Conservation (phyloP, 2,113 vertebrate genomes). For the Leucosticte australis region DNA sequence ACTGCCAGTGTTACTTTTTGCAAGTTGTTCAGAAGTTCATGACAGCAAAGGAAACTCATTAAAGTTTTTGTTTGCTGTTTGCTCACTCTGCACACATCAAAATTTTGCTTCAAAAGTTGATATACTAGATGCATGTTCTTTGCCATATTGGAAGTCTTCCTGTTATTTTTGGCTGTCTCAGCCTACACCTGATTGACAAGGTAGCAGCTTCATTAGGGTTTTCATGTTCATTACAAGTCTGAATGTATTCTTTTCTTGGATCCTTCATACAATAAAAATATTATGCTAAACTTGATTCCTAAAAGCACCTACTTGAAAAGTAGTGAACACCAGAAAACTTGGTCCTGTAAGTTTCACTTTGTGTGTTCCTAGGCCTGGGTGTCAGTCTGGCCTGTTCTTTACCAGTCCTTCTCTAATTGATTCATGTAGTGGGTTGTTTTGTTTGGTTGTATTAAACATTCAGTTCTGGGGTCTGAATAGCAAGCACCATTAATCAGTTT, state of each 20-base stretch:
- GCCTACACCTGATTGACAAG: background rate
- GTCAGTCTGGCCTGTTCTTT: background rate
- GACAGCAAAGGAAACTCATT: background rate
- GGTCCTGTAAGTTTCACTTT: background rate
- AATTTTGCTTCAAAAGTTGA: background rate
- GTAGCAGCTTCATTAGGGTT: background rate
- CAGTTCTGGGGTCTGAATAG: background rate
- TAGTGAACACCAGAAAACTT: background rate
- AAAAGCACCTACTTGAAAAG: background rate
- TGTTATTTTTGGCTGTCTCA: slow-evolving; percentile 19
- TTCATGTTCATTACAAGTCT: background rate
- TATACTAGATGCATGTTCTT: background rate
- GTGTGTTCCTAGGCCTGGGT: background rate
- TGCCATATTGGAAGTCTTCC: background rate
- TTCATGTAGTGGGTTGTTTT: background rate
- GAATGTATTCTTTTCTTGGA: background rate
- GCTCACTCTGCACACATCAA: background rate
- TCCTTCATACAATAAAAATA: background rate
- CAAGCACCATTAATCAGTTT: background rate
- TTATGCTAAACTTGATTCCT: background rate
- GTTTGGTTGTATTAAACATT: background rate
- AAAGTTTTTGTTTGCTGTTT: background rate
- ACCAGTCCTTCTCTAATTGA: background rate
- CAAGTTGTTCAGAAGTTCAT: background rate
- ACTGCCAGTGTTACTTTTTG: background rate